phyloP scores from a whole-genome alignment of 2,888 invertebrate species.

The Belgica antarctica region DNA sequence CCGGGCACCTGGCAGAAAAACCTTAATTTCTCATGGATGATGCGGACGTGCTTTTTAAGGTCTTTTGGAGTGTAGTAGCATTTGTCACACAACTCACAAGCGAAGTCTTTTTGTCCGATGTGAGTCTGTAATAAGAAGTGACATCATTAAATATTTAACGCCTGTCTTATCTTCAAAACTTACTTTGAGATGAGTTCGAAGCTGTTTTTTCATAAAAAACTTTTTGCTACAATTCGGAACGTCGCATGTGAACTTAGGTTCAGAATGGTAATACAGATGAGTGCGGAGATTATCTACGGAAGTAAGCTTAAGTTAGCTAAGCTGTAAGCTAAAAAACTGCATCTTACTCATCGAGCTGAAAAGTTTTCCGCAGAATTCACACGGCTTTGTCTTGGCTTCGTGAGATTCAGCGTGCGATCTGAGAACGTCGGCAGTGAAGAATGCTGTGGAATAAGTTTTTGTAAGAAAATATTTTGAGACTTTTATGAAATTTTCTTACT shows the following conservation, averaged over 20 bases:
- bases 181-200: neutral
- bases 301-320: no score
- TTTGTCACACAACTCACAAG: no score
- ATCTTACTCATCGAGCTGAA: no score
- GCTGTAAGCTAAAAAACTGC: no score
- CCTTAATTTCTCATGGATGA: slow-evolving; percentile 12
- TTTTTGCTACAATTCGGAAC: slow-evolving; percentile 8
- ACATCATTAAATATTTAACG: slow-evolving; percentile 4
- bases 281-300: neutral
- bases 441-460: no score
- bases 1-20: neutral
- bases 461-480: no score
- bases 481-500: no score
- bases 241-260: neutral
- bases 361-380: neutral
- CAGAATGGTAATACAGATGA: neutral
- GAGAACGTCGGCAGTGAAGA: slow-evolving; percentile 15
- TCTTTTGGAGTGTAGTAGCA: no score
- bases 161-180: slow-evolving; percentile 13
- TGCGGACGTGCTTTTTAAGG: slow-evolving; percentile 11
- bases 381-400: neutral
- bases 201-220: slow-evolving; percentile 16
- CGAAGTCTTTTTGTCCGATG: no score
- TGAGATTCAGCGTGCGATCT: neutral
- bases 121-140: no score